Conservation (phyloP, 2,113 vertebrate genomes). For the Piaya cayana region DNA sequence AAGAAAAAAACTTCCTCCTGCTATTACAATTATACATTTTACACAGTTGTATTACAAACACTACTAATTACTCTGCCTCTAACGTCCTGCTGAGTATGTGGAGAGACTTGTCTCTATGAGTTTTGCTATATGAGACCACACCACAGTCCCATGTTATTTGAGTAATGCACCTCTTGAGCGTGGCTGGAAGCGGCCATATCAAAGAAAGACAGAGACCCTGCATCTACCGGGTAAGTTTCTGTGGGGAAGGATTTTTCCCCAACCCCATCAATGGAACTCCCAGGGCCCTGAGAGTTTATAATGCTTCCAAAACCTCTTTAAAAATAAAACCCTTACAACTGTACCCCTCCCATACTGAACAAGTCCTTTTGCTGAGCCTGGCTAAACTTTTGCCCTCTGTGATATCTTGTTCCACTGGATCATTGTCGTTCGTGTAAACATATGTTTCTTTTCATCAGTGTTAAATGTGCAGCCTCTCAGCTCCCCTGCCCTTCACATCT, state of each 20-base stretch:
- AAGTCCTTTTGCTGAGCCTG: constrained; percentile 8
- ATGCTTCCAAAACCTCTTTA: not conserved
- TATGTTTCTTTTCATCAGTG: constrained; percentile 45
- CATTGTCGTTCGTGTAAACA: constrained; percentile 32
- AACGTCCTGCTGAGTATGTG: not conserved
- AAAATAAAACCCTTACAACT: not conserved
- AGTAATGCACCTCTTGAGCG: not conserved
- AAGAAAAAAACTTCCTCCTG: not conserved
- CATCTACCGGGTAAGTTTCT: not conserved
- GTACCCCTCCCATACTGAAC: not conserved
- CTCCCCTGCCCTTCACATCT: not conserved
- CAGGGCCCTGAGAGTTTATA: not conserved
- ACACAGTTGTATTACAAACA: not conserved
- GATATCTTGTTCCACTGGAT: constrained; percentile 48
- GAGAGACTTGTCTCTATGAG: not conserved
- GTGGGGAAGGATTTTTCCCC: not conserved
- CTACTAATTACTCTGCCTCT: not conserved
- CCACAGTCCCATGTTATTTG: not conserved
- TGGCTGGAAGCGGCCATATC: not conserved
- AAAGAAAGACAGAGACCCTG: not conserved
- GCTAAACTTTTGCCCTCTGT: constrained; percentile 39
- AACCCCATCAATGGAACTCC: not conserved
- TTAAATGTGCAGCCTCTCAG: not conserved
- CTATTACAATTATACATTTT: not conserved
- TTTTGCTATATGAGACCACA: not conserved